Conservation (phyloP, 1,140 invertebrate species). For the Agrypnia vestita region DNA sequence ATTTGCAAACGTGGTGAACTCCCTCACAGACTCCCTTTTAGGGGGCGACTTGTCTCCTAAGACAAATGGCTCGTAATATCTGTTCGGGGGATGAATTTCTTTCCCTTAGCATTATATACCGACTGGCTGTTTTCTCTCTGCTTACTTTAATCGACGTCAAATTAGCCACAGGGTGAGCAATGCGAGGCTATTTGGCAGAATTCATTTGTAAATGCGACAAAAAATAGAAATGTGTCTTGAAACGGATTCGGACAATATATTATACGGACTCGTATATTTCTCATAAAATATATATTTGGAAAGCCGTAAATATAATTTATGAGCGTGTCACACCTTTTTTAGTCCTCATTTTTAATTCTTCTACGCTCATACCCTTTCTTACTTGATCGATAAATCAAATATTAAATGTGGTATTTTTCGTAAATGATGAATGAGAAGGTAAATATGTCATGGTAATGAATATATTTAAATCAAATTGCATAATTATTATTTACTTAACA, state of each 20-base stretch:
- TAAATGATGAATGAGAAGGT: no score
- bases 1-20: no score
- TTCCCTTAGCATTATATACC: not conserved
- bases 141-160: slow-evolving; percentile 19
- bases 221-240: not conserved
- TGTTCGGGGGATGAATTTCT: slow-evolving; percentile 28
- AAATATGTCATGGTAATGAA: no score
- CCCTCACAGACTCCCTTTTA: slow-evolving; percentile 1
- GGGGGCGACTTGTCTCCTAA: not conserved
- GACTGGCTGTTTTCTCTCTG: slow-evolving; percentile 17
- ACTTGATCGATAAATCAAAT: no score
- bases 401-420: no score
- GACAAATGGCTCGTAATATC: slow-evolving; percentile 31
- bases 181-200: not conserved
- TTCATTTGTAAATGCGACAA: not conserved
- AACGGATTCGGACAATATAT: not conserved
- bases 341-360: no score
- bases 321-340: no score
- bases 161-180: slow-evolving; percentile 11
- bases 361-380: no score
- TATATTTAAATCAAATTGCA: no score
- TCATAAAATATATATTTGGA: no score
- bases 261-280: not conserved
- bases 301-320: no score
- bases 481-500: no score